Percentiles rank a stretch among this genome's conserved stretches.
Evolutionary conservation across 2,113 vertebrate genomes (phyloP).

Genomic region (Motacilla tschutschensis): DNA sequence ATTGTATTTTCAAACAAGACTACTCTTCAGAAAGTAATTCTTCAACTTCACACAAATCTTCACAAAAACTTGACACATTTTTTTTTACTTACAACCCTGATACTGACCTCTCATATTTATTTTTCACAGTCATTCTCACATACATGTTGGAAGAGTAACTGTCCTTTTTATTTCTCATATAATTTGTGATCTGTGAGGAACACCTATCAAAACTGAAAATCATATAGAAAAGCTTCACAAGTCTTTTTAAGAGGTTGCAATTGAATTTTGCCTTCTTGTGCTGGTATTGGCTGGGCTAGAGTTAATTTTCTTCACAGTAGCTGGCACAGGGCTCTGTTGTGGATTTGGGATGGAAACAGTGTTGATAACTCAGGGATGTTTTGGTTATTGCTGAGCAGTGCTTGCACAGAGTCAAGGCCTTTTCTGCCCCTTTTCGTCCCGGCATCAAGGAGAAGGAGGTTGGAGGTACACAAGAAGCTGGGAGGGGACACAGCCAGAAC

Average conservation of each 20-base stretch:
- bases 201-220: conserved; percentile 37
- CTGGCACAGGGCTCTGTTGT: background rate
- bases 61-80: conserved; percentile 31
- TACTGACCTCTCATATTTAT: conserved; percentile 22
- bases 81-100: conserved; percentile 42
- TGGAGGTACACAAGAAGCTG: background rate
- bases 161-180: background rate
- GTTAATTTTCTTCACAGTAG: background rate
- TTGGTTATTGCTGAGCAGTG: background rate
- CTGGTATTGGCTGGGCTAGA: background rate
- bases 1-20: conserved; percentile 41
- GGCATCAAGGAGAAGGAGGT: background rate
- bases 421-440: background rate
- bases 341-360: background rate
- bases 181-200: conserved; percentile 16
- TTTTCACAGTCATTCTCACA: background rate
- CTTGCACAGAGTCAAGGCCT: background rate
- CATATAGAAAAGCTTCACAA: conserved; percentile 30
- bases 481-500: background rate
- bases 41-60: conserved; percentile 1
- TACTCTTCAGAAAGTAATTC: conserved; percentile 43
- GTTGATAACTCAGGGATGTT: background rate
- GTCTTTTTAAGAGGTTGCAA: conserved; percentile 10
- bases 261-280: background rate
- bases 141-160: background rate